Evolutionary conservation across 2,113 vertebrate genomes (phyloP), one percentile per base, ranked within the genome.

Genomic region (Bostrychus sinensis): DNA sequence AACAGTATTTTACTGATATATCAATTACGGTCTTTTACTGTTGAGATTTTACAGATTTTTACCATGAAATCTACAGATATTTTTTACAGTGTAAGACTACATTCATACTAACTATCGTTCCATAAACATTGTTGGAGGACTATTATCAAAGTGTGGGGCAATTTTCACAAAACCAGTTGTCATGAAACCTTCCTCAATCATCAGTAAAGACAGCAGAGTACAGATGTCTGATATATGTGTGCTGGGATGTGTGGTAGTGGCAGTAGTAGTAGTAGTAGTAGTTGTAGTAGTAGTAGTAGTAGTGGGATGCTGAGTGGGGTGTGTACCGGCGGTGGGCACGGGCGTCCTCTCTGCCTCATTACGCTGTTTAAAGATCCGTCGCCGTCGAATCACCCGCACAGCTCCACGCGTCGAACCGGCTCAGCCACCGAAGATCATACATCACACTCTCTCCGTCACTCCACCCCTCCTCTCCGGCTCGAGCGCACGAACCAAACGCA

Each of bases 281-380:
- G 19, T 17, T 30, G 7, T 4, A 39, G 25, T 4, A 34, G 57
- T 48, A 8, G 22, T 5, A 28, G 7, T 14, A 14, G 56, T 36
- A 7, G 6, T 5, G 0, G 39, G 9, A 8, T n/a, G 28, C 7
- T n/a, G 42, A 8, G 10, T 5, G 6, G 34, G 12, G n/a, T 14
- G 37, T 3, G 32, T 22, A 5, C 5, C 8, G 14, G n/a, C 16
- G 2, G 7, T 36, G 19, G 28, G 65, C 9, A 32, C n/a, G n/a
- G n/a, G 66, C 54, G 71, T 84, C 84, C 85, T 87, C 83, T 80
- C 78, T 76, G 89, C 74, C 84, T 90, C 89, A 89, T 90, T 90
- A 90, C 82, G 81, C 86, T 85, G 86, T 90, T 89, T 90, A 90
- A 90, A 90, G 89, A 90, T 81, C 81, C 86, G 84, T 68, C 75